Conservation (phyloP, 2,888 invertebrate genomes). For the Monopis laevigella region DNA sequence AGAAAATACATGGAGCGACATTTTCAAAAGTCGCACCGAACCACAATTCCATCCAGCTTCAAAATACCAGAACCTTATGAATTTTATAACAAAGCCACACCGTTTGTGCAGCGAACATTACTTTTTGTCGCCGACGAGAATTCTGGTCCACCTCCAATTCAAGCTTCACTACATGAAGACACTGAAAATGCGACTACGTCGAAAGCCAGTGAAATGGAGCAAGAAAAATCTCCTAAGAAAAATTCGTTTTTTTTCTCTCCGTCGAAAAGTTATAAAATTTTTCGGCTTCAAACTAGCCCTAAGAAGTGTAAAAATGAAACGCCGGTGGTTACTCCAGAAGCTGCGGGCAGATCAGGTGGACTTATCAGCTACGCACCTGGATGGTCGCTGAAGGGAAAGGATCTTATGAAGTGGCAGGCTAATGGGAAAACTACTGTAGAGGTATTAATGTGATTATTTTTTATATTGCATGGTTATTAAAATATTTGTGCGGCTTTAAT, state of each 20-base stretch:
- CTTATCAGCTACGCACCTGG: slow-evolving; percentile 71
- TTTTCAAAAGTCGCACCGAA: slow-evolving; percentile 51
- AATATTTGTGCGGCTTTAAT: too few species aligned
- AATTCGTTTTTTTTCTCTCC: slow-evolving; percentile 64
- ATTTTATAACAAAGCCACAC: slow-evolving; percentile 61
- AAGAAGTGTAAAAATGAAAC: slow-evolving; percentile 55
- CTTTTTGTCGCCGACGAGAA: slow-evolving; percentile 57
- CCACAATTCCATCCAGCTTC: slow-evolving; percentile 55
- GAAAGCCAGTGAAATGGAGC: slow-evolving; percentile 41
- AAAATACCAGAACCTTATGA: slow-evolving; percentile 57
- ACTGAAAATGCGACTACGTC: slow-evolving; percentile 32
- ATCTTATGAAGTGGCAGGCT: slow-evolving; percentile 70
- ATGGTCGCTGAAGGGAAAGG: slow-evolving; percentile 69
- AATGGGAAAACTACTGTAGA: slow-evolving; percentile 68
- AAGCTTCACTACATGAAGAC: slow-evolving; percentile 46
- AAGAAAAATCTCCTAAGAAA: slow-evolving; percentile 61
- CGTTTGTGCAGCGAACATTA: slow-evolving; percentile 58
- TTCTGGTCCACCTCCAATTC: slow-evolving; percentile 54
- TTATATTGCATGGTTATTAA: too few species aligned
- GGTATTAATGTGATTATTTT: slow-evolving; percentile 44
- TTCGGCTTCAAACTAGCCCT: slow-evolving; percentile 61
- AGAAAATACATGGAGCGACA: slow-evolving; percentile 65
- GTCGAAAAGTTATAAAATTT: slow-evolving; percentile 60
- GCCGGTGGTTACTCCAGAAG: slow-evolving; percentile 24
- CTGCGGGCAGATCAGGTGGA: slow-evolving; percentile 30